Evolutionary conservation across 2,797 vertebrate species (phyloP).

Genomic region (Tapirus indicus): DNA sequence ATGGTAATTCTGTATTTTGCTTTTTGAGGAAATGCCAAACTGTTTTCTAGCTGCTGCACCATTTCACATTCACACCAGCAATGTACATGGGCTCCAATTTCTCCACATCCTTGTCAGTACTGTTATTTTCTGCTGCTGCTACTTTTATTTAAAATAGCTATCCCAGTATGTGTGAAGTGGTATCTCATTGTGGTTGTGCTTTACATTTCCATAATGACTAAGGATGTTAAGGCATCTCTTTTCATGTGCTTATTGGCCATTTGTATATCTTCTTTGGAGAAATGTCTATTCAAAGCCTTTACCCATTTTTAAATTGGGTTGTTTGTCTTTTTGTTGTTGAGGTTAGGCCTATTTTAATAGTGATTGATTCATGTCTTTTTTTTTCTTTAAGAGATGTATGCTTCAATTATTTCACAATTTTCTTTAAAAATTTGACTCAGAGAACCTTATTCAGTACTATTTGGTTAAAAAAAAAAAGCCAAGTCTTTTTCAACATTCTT

Average conservation of each 20-base stretch:
- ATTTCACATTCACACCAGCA: too few species aligned
- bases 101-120: neutral
- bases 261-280: neutral
- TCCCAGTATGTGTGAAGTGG: neutral
- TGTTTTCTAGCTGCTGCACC: neutral
- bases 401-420: neutral
- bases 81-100: neutral
- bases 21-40: neutral
- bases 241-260: too few species aligned
- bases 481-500: neutral
- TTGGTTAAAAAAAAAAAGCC: neutral
- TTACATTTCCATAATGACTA: neutral
- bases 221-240: too few species aligned
- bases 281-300: neutral
- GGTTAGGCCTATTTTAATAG: neutral
- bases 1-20: neutral
- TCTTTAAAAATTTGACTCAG: neutral
- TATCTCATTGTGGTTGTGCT: neutral
- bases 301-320: neutral
- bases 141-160: neutral
- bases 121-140: neutral
- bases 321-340: neutral
- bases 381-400: neutral
- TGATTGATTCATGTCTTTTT: neutral
- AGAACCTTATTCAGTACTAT: neutral